These are phyloP conservation scores for Machaerirhynchus nigripectus DNA, from an alignment of 2,113 vertebrate genomes.

Conservation along the genomic window DNA sequence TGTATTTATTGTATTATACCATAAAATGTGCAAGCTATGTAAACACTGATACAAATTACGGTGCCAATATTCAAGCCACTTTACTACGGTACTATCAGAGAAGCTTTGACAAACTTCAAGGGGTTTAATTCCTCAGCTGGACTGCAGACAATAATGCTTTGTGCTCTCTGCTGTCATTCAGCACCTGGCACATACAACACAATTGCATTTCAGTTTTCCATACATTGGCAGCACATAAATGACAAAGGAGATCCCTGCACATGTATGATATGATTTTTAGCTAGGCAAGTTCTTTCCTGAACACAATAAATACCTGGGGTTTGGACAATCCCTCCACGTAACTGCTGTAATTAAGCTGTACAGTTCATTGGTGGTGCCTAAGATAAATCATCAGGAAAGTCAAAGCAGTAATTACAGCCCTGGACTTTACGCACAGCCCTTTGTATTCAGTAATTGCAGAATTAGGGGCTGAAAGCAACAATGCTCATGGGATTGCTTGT, in stretches of 20 bases:
- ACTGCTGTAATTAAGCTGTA: neutral
- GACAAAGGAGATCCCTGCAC: neutral
- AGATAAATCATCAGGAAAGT: neutral
- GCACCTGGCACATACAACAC: neutral
- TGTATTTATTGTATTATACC: neutral
- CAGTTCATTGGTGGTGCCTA: neutral
- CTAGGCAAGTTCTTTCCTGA: neutral
- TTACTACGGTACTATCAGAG: neutral
- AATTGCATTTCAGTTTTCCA: neutral
- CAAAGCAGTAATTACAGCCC: neutral
- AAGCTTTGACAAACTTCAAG: neutral
- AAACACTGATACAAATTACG: neutral
- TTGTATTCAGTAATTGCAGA: neutral
- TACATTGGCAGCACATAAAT: neutral
- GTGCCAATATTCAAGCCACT: neutral
- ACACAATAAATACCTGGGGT: neutral
- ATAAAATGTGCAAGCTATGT: neutral
- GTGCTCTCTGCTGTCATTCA: neutral
- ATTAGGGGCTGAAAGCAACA: neutral
- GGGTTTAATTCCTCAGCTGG: neutral
- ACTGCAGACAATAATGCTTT: neutral
- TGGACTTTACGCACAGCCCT: neutral
- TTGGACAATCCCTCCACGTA: neutral
- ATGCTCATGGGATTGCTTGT: accelerated
- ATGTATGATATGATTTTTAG: neutral